Base-by-base conservation (phyloP, 2,113 vertebrate genomes). In the Uria lomvia region DNA sequence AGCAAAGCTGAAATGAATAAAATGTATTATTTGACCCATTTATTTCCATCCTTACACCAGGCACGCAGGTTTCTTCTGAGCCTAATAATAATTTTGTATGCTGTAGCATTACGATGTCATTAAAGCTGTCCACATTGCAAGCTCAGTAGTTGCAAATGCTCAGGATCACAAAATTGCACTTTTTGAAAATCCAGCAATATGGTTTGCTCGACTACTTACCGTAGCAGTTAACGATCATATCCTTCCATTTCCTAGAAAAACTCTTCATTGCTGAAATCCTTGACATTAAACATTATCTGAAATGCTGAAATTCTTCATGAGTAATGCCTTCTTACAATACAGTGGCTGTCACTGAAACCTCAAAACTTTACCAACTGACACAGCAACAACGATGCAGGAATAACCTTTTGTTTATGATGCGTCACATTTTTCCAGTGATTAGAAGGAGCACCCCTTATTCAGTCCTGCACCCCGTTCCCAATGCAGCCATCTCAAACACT, bases 1-100 rank as follows among this genome's bases (percentile, higher is more conserved):
- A 77, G 52, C 17, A 15, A 88, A 73, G 42, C 4, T 40, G 45
- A 67, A 93, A 66, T 52, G 6, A 65, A 5, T 42, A 36, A 80
- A 38, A 67, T 2, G 0, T 20, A 68, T 66, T 20, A 68, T 66
- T 70, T 0, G 0, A 77, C 17, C 3, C 6, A 12, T 67, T 81
- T 45, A 67, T 23, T 74, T 74, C 24, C n/a, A 42, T 7, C 26
- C 22, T 58, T 38, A 38, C 11, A 16, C 12, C 16, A 45, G 56
- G 47, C 45, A 59, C 40, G 68, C 4, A 42, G 23, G 7, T 60
- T 94, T 60, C 21, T 58, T 67, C 32, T 53, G 67, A 67, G 34
- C 34, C 29, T 50, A 74, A 49, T 36, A 62, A 4, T 13, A 47
- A 20, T 5, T 15, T 78, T 45, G 49, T 29, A 43, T 8, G 24